Evolutionary conservation across 2,113 vertebrate genomes (phyloP).

Genomic region (Tautogolabrus adspersus): DNA sequence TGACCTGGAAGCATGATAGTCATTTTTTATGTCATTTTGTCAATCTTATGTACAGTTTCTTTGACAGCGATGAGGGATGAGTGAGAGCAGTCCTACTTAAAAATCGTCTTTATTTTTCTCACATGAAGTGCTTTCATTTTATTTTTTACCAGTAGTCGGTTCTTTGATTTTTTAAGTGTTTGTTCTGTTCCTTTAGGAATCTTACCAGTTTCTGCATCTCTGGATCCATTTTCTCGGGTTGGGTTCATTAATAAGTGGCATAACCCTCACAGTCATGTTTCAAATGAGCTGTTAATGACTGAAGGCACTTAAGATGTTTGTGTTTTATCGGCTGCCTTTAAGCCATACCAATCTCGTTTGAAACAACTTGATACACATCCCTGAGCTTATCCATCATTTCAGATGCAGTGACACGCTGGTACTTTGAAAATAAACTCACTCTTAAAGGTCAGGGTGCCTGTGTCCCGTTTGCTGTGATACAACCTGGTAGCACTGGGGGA

Average conservation of each 20-base stretch:
- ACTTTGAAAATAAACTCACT: slow-evolving; percentile 45
- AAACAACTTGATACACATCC: slow-evolving; percentile 15
- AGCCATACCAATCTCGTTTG: slow-evolving; percentile 43
- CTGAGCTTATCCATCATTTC: slow-evolving; percentile 17
- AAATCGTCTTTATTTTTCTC: slow-evolving; percentile 65
- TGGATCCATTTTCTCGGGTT: slow-evolving; percentile 34
- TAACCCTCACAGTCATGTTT: slow-evolving; percentile 22
- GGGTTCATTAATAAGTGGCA: slow-evolving; percentile 22
- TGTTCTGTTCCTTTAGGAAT: slow-evolving; percentile 47
- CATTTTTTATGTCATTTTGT: slow-evolving; percentile 45
- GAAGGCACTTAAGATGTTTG: slow-evolving; percentile 43
- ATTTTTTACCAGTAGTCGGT: slow-evolving; percentile 49
- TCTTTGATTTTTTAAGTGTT: slow-evolving; percentile 40
- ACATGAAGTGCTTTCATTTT: slow-evolving; percentile 43
- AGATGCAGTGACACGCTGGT: slow-evolving; percentile 25
- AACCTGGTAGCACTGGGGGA: slow-evolving; percentile 35
- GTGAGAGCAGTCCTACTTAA: slow-evolving; percentile 28
- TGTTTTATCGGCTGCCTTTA: slow-evolving; percentile 54
- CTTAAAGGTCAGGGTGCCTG: slow-evolving; percentile 6
- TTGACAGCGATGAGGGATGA: slow-evolving; percentile 28
- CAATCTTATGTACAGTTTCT: slow-evolving; percentile 45
- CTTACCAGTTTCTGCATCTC: slow-evolving; percentile 29
- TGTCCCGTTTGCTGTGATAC: slow-evolving; percentile 63
- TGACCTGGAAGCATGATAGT: slow-evolving; percentile 42
- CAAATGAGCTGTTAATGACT: slow-evolving; percentile 38